Conservation (phyloP, 2,113 vertebrate species). For the Pyxicephalus adspersus region DNA sequence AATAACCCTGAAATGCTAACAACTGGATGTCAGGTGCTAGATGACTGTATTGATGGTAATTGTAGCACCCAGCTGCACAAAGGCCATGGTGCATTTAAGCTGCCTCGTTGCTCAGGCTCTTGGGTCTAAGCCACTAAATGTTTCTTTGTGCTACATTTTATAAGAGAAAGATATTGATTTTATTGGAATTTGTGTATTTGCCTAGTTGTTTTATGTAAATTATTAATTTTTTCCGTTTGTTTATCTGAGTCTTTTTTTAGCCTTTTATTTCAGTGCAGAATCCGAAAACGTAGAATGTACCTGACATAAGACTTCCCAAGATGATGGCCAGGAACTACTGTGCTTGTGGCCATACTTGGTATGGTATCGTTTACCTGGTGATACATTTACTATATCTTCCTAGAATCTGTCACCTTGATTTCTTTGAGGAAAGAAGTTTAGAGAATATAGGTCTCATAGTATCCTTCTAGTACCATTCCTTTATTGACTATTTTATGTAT, state of each 20-base stretch:
- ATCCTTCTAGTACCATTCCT: too few relatives aligned
- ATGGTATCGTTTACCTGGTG: not conserved
- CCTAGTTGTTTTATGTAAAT: not conserved
- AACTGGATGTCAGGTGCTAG: not conserved
- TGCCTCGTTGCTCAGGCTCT: not conserved
- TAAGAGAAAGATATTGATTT: not conserved
- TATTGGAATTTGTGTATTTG: not conserved
- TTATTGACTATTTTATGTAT: too few relatives aligned
- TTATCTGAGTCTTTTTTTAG: not conserved
- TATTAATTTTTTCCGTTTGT: not conserved
- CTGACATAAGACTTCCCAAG: too few relatives aligned
- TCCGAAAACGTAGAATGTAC: not conserved
- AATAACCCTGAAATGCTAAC: not conserved
- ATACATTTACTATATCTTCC: not conserved
- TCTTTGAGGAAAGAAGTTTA: slow-evolving; percentile 6
- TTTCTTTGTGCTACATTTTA: not conserved
- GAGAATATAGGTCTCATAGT: too few relatives aligned
- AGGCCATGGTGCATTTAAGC: not conserved
- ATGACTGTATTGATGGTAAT: not conserved
- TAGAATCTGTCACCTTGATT: not conserved
- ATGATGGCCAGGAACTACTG: not conserved
- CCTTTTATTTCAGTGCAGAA: not conserved
- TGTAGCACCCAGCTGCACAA: not conserved
- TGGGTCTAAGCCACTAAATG: slow-evolving; percentile 2
- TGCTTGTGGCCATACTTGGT: not conserved